A percentile compares a stretch with the other conserved stretches of the same genome.
These are phyloP conservation scores for Ornithoptera priamus DNA, from an alignment of 2,888 invertebrate genomes.

Conservation along the genomic window DNA sequence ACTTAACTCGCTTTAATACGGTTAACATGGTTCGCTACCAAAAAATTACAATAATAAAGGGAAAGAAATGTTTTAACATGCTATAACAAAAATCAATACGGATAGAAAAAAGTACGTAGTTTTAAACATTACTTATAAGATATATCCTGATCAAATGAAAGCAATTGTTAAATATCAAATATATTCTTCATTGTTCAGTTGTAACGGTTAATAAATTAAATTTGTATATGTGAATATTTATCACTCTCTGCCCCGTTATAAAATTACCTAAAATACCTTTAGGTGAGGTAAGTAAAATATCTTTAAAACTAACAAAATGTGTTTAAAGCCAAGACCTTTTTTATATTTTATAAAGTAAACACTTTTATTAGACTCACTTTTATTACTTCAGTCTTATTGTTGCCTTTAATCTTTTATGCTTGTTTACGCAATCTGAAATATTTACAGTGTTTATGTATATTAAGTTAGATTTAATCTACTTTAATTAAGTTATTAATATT, in stretches of 20 bases:
- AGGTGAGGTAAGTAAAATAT: not conserved
- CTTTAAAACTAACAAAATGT: conserved; percentile 43
- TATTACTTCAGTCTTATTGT: conserved; percentile 30
- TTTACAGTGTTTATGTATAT: not conserved
- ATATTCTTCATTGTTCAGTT: no score
- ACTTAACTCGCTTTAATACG: no score
- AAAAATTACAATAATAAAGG: no score
- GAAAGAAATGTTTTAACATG: no score
- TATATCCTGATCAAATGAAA: no score
- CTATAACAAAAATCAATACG: no score
- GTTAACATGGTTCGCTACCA: no score
- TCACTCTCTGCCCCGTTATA: conserved; percentile 8
- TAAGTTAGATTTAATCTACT: not conserved
- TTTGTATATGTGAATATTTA: no score
- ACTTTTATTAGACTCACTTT: conserved; percentile 38
- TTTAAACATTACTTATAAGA: no score
- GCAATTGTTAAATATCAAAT: no score
- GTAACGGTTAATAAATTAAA: no score
- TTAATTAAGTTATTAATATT: not conserved
- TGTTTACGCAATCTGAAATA: not conserved
- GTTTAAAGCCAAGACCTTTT: conserved; percentile 49
- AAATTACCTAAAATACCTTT: not conserved
- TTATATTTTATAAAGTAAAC: conserved; percentile 47
- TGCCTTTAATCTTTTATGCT: conserved; percentile 17
- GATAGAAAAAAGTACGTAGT: no score